Base-by-base conservation (phyloP, 2,113 vertebrate species). In the Pseudorectes ferrugineus region DNA sequence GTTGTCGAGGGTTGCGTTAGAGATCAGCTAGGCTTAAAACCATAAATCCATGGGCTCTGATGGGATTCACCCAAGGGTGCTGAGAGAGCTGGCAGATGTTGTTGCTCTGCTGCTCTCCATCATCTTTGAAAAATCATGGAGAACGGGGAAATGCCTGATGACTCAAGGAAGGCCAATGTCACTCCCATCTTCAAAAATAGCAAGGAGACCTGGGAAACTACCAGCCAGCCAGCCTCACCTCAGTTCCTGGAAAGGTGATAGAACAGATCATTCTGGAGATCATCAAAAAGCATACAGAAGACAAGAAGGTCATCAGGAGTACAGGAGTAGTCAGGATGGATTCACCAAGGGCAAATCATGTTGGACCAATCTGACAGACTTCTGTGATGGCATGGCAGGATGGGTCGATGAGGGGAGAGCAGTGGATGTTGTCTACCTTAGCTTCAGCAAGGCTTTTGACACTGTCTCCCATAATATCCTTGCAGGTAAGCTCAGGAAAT, bases 401-500 rank as follows among this genome's bases (percentile, higher is more conserved):
- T 13, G 14, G 17, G 17, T 18, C 0, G 0, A 10, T 1, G 5
- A 48, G 6, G 9, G 14, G 20, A 49, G 43, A 57, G 24, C 15
- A 65, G 20, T 49, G 35, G 12, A 42, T 26, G 25, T 12, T 62
- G 19, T 5, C 20, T 25, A 17, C 9, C 29, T 55, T 1, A 40
- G 18, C 29, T 71, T 63, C 29, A 63, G 48, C 29, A 46, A 31
- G n/a, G 65, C 2, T 78, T 62, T 33, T 86, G 45, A 68, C 2
- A 1, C 2, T 26, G 29, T 31, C 18, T 67, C 33, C 17, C 7
- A 12, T 25, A 76, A 33, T 11, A 87, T 29, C 19, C n/a, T 46
- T 1, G 1, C 1, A 54, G 28, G 24, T 29, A 29, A 5, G 55
- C 46, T 70, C 55, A 70, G 46, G 38, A 61, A 2, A 17, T 38